These are phyloP conservation scores for Zaprionus nigranus DNA, from an alignment of 1,140 invertebrate species.

Conservation along the genomic window DNA sequence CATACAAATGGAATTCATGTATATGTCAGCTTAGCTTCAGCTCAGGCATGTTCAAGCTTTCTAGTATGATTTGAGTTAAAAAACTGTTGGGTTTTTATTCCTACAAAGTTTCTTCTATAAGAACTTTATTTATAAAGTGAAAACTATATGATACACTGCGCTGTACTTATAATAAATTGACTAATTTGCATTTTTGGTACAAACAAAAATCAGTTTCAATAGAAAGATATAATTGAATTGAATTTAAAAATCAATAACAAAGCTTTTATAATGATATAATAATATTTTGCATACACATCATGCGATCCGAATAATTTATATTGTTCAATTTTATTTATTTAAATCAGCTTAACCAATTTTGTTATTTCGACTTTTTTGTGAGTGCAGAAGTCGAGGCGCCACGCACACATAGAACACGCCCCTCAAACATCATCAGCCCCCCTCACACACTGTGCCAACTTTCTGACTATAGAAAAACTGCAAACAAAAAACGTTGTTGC, in stretches of 20 bases:
- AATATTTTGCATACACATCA: background rate
- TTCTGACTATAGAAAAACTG: slow-evolving; percentile 23
- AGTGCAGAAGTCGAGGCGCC: slow-evolving; percentile 1
- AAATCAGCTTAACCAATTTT: background rate
- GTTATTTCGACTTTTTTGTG: background rate
- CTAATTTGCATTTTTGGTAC: background rate
- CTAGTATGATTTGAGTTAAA: background rate
- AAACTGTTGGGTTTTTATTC: background rate
- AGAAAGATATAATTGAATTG: background rate
- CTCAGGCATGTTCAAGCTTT: background rate
- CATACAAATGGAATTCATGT: background rate
- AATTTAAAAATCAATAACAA: background rate
- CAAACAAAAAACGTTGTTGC: slow-evolving; percentile 25
- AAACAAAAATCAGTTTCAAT: background rate
- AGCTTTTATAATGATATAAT: background rate
- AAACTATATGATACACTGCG: background rate
- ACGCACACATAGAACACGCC: slow-evolving; percentile 1
- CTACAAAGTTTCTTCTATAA: background rate
- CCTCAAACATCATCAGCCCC: background rate
- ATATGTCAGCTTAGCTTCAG: background rate
- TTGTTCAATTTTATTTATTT: background rate
- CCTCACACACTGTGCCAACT: background rate
- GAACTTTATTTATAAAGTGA: background rate
- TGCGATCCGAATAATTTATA: background rate
- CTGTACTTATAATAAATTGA: no score